phyloP scores from a whole-genome alignment of 2,888 invertebrate species.

The Therioaphis trifolii region DNA sequence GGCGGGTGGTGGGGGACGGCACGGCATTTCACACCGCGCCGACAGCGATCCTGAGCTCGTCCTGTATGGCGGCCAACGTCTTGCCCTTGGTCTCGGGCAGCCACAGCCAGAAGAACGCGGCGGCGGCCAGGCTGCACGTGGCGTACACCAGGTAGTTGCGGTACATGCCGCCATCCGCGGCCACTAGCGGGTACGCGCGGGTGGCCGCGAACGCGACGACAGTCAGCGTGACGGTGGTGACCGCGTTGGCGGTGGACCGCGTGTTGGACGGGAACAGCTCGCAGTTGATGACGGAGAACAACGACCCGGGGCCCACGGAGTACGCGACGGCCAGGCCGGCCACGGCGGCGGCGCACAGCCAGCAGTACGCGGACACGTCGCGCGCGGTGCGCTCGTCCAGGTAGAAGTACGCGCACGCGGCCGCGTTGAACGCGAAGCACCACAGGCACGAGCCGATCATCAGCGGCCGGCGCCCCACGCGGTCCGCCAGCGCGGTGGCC shows the following conservation, averaged over 20 bases:
- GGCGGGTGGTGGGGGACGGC: too few relatives aligned
- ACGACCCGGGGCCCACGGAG: conserved; percentile 73
- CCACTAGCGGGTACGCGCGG: conserved; percentile 74
- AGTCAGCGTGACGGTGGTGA: conserved; percentile 73
- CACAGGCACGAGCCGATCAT: conserved; percentile 72
- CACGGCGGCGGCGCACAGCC: conserved; percentile 67
- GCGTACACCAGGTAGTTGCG: conserved; percentile 76
- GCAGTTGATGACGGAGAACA: conserved; percentile 75
- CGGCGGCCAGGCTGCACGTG: conserved; percentile 72
- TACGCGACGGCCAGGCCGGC: conserved; percentile 74
- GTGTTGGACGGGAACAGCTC: conserved; percentile 76
- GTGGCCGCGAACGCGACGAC: conserved; percentile 73
- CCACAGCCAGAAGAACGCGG: conserved; percentile 72
- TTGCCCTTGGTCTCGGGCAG: conserved; percentile 78
- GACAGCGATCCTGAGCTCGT: conserved; percentile 68
- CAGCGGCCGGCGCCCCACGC: conserved; percentile 67
- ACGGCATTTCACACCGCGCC: not conserved
- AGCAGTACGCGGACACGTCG: conserved; percentile 69
- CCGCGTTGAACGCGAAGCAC: conserved; percentile 72
- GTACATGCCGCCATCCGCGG: conserved; percentile 74
- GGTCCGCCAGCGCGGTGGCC: conserved; percentile 63
- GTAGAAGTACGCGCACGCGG: conserved; percentile 72
- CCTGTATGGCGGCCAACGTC: conserved; percentile 77
- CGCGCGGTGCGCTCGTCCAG: conserved; percentile 66
- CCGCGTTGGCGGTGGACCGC: conserved; percentile 74